phyloP scores from a whole-genome alignment of 2,797 vertebrate species.

The Sebastes kiyomatsui region DNA sequence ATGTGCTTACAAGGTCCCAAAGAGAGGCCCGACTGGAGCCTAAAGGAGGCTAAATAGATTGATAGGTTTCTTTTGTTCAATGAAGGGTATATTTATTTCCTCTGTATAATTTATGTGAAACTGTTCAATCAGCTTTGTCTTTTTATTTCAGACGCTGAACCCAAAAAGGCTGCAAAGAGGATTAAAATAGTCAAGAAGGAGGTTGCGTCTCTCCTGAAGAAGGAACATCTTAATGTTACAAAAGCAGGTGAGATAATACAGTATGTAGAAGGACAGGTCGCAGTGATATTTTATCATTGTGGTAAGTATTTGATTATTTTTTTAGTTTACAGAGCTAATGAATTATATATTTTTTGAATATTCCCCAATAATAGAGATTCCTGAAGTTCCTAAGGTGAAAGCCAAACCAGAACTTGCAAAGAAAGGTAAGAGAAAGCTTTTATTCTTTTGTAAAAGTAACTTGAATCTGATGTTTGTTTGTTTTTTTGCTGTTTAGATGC shows the following conservation, averaged over 20 bases:
- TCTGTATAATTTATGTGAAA: neutral
- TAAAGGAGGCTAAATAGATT: neutral
- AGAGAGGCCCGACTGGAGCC: no score
- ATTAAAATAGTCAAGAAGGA: neutral
- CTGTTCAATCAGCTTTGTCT: neutral
- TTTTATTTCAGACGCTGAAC: slow-evolving; percentile 45
- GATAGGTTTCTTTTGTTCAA: neutral
- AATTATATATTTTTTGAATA: neutral
- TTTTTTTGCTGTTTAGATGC: neutral
- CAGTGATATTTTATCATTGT: neutral
- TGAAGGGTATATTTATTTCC: neutral
- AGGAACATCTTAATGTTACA: slow-evolving; percentile 48
- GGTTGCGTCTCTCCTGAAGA: slow-evolving; percentile 31
- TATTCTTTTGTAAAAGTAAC: neutral
- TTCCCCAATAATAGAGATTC: neutral
- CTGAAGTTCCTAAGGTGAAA: slow-evolving; percentile 32
- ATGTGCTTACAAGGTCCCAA: no score
- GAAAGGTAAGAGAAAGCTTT: no score
- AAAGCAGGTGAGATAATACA: slow-evolving; percentile 33
- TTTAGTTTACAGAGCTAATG: neutral
- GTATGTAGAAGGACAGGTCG: neutral
- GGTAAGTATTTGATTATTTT: no score
- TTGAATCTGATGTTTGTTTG: neutral
- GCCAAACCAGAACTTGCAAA: slow-evolving; percentile 39
- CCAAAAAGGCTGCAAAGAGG: slow-evolving; percentile 8